phyloP scores from a whole-genome alignment of 1,140 invertebrate species.

The Cryptotermes secundus region DNA sequence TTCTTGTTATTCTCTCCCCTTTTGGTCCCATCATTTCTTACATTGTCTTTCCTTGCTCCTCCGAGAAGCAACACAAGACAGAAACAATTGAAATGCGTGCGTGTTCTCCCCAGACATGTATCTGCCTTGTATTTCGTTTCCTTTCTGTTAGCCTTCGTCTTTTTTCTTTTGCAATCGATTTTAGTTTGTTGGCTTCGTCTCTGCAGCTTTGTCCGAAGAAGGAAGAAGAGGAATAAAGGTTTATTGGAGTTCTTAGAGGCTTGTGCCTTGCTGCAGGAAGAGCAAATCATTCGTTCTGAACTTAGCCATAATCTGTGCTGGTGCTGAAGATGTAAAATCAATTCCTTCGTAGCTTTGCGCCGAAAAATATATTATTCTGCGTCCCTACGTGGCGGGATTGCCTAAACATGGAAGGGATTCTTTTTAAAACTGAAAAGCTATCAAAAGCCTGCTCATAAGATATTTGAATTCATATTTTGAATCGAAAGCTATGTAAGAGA shows the following conservation, averaged over 20 bases:
- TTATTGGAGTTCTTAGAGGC: slow-evolving; percentile 12
- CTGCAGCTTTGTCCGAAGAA: not conserved
- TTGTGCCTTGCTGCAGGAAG: not conserved
- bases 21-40: not conserved
- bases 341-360: slow-evolving; percentile 9
- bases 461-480: not conserved
- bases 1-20: not conserved
- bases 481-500: not conserved
- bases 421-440: not conserved
- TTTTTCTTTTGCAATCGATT: not conserved
- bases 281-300: slow-evolving; percentile 13
- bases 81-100: slow-evolving; percentile 13
- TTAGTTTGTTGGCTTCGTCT: slow-evolving; percentile 8
- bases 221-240: not conserved
- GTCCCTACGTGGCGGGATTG: not conserved
- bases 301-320: slow-evolving; percentile 9
- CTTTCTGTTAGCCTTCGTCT: not conserved
- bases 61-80: not conserved
- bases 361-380: slow-evolving; percentile 5
- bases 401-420: not conserved
- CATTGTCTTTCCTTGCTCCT: not conserved
- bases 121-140: not conserved
- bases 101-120: not conserved
- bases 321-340: not conserved
- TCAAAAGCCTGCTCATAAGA: not conserved